These are phyloP conservation scores for Carterocephalus palaemon DNA, from an alignment of 2,888 invertebrate species.

Conservation along the genomic window DNA sequence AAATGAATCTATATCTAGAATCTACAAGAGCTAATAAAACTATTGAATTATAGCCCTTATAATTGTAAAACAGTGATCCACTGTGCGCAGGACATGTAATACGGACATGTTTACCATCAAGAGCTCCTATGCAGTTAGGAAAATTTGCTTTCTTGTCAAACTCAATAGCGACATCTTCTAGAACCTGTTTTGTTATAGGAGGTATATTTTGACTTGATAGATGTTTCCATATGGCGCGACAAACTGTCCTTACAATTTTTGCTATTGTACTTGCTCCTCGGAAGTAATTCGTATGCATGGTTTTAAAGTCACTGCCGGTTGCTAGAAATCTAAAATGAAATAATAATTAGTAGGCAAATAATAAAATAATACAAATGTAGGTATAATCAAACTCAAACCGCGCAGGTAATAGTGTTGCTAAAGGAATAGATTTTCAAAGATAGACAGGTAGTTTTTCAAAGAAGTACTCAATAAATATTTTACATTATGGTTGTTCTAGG, in stretches of 20 bases:
- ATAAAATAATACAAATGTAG: too few relatives aligned
- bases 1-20: constrained; percentile 33
- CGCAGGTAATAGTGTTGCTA: too few relatives aligned
- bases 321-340: too few relatives aligned
- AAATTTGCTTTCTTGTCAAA: constrained; percentile 30
- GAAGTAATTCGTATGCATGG: too few relatives aligned
- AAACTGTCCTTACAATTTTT: background rate
- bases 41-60: constrained; percentile 32
- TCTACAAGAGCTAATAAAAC: constrained; percentile 33
- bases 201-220: background rate
- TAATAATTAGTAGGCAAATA: too few relatives aligned
- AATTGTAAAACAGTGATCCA: constrained; percentile 32
- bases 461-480: too few relatives aligned
- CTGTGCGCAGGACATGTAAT: constrained; percentile 30
- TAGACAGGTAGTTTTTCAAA: too few relatives aligned
- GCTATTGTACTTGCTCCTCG: background rate
- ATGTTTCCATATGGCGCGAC: background rate
- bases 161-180: background rate
- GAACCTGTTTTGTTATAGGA: background rate
- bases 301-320: too few relatives aligned
- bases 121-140: constrained; percentile 33
- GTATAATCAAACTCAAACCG: too few relatives aligned
- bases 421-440: too few relatives aligned
- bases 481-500: too few relatives aligned
- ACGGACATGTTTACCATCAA: constrained; percentile 31